Conservation (phyloP, 2,888 invertebrate species). For the Philereme vetulata region DNA sequence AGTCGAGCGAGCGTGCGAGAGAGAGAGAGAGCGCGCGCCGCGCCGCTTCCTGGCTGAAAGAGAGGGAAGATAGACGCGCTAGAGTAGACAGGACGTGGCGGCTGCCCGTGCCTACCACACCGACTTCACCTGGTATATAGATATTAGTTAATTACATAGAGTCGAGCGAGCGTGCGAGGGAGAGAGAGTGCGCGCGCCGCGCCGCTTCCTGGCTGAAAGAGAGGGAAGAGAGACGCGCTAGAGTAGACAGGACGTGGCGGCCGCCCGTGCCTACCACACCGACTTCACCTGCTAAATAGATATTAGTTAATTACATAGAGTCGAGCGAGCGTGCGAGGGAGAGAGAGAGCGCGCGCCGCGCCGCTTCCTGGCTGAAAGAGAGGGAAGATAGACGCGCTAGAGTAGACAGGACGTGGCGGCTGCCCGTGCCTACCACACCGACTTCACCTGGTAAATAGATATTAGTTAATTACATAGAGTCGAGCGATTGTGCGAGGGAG, state of each 20-base stretch:
- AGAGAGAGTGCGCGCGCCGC: not conserved
- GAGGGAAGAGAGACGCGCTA: constrained; percentile 86
- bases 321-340: constrained; percentile 87
- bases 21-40: constrained; percentile 87
- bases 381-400: constrained; percentile 86
- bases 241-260: constrained; percentile 85
- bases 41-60: constrained; percentile 86
- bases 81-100: constrained; percentile 85
- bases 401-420: constrained; percentile 85
- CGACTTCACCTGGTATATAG: constrained; percentile 41
- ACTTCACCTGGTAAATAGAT: too few relatives aligned
- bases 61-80: constrained; percentile 86
- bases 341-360: constrained; percentile 86
- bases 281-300: constrained; percentile 40
- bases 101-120: constrained; percentile 58
- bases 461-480: too few relatives aligned
- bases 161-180: not conserved
- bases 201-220: constrained; percentile 84
- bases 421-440: too few relatives aligned
- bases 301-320: constrained; percentile 84
- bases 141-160: not conserved
- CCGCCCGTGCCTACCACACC: constrained; percentile 59
- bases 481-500: too few relatives aligned
- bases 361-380: constrained; percentile 87
- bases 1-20: constrained; percentile 87